These are phyloP conservation scores for Cacatua alba DNA, from an alignment of 2,113 vertebrate species.

Conservation along the genomic window DNA sequence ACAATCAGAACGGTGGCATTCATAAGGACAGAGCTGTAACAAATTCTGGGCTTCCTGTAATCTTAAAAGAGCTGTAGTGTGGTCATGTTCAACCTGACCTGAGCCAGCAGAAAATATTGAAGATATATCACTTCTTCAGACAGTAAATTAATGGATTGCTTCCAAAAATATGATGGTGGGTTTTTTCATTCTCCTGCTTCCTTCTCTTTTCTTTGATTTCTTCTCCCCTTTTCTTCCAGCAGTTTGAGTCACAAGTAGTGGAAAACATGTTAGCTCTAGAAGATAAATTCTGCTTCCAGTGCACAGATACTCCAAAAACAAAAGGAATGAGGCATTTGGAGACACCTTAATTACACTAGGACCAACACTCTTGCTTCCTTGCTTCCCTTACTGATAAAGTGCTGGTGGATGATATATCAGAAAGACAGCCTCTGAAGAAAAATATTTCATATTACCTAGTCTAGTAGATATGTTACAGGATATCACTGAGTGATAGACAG, in stretches of 20 bases:
- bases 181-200: not conserved
- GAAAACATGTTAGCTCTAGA: not conserved
- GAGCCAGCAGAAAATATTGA: not conserved
- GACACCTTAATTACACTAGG: not conserved
- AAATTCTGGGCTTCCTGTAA: not conserved
- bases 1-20: not conserved
- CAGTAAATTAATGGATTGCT: not conserved
- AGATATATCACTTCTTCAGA: not conserved
- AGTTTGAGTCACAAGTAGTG: not conserved
- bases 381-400: not conserved
- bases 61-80: not conserved
- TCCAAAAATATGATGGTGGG: not conserved
- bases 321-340: not conserved
- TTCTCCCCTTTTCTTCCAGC: not conserved
- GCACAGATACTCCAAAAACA: not conserved
- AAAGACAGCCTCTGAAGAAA: not conserved
- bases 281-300: not conserved
- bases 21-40: not conserved
- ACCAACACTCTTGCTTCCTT: not conserved
- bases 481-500: not conserved
- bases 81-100: not conserved
- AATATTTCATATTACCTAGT: not conserved
- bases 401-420: not conserved
- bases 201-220: not conserved
- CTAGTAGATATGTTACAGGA: not conserved